phyloP scores from a whole-genome alignment of 2,888 invertebrate genomes.

The Machimus atricapillus region DNA sequence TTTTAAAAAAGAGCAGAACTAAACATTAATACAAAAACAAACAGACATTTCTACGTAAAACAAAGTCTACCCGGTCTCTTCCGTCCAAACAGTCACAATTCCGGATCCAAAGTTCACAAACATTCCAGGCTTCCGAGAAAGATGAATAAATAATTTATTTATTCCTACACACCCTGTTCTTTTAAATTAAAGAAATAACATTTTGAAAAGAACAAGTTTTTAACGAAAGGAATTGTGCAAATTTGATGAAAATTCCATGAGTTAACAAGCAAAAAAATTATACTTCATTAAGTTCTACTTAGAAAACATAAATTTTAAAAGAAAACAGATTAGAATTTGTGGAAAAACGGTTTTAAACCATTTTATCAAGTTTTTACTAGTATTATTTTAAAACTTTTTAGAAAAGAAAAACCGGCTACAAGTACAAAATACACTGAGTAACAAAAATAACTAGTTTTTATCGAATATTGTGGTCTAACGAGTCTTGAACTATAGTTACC shows the following conservation, averaged over 20 bases:
- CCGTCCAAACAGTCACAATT: neutral
- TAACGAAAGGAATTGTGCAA: neutral
- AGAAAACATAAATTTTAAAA: neutral
- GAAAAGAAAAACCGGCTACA: neutral
- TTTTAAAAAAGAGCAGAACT: neutral
- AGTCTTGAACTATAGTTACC: neutral
- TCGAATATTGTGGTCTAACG: neutral
- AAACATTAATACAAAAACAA: neutral
- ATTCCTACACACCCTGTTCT: neutral
- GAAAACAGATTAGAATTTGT: neutral
- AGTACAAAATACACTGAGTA: neutral
- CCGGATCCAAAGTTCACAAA: neutral
- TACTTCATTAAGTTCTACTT: neutral
- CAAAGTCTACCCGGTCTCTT: neutral
- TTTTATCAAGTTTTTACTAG: neutral
- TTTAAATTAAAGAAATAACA: neutral
- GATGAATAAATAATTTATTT: neutral
- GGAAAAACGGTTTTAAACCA: neutral
- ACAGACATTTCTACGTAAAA: neutral
- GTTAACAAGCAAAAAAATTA: neutral
- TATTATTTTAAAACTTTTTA: neutral
- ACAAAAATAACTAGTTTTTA: neutral
- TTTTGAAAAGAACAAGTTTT: neutral
- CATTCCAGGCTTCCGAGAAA: neutral
- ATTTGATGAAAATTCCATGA: neutral